Evolutionary conservation across 2,797 vertebrate species (phyloP).

Genomic region (Sparidentex hasta): DNA sequence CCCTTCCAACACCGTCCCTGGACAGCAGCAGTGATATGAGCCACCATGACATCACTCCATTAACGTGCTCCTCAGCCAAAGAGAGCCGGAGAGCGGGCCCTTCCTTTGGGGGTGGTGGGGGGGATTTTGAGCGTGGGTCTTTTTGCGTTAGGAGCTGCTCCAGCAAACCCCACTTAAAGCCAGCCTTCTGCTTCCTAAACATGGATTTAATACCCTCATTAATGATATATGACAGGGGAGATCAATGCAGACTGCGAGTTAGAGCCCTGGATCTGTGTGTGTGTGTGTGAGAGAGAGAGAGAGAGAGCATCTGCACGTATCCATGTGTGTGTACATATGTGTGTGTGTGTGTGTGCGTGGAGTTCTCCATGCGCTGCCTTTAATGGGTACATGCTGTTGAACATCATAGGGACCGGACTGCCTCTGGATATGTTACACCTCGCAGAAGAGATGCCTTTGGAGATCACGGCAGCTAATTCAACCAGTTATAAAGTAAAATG

Average conservation of each 20-base stretch:
- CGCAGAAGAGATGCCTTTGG: slow-evolving; percentile 55
- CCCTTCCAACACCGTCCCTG: slow-evolving; percentile 57
- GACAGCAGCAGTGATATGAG: slow-evolving; percentile 81
- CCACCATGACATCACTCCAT: slow-evolving; percentile 84
- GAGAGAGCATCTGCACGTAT: neutral
- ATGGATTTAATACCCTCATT: slow-evolving; percentile 99
- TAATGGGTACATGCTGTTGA: slow-evolving; percentile 97
- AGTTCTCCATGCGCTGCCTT: slow-evolving; percentile 81
- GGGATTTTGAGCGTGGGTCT: slow-evolving; percentile 84
- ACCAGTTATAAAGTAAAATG: neutral
- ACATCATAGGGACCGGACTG: slow-evolving; percentile 91
- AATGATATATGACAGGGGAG: slow-evolving; percentile 99
- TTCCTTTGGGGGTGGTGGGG: slow-evolving; percentile 82
- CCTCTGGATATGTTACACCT: slow-evolving; percentile 89
- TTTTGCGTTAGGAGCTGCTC: slow-evolving; percentile 83
- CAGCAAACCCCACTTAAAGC: slow-evolving; percentile 92
- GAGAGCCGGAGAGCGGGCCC: slow-evolving; percentile 76
- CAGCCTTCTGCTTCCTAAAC: slow-evolving; percentile 94
- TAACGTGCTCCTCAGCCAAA: slow-evolving; percentile 80
- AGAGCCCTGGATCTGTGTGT: slow-evolving; percentile 82
- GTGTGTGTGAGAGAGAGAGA: slow-evolving; percentile 25
- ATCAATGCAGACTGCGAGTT: slow-evolving; percentile 94
- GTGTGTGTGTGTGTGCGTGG: slow-evolving; percentile 32
- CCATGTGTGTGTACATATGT: slow-evolving; percentile 51
- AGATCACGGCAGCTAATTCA: slow-evolving; percentile 54